These are phyloP conservation scores for Pagetopsis macropterus DNA, from an alignment of 2,797 vertebrate species.

Conservation along the genomic window DNA sequence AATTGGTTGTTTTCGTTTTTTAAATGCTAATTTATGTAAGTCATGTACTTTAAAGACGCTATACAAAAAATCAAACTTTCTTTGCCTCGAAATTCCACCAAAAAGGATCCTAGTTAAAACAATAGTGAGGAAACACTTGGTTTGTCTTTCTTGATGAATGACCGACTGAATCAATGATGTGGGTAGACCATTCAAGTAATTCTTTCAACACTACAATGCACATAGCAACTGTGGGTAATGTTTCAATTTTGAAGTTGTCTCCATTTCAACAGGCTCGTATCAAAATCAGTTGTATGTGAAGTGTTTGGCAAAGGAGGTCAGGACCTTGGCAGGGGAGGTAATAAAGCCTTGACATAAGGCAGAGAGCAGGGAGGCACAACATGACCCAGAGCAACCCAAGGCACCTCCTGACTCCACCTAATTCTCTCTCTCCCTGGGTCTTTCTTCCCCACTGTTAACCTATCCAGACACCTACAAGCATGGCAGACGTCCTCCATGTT, in stretches of 20 bases:
- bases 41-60: not conserved
- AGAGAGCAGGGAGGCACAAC: slow-evolving; percentile 71
- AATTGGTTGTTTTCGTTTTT: not conserved
- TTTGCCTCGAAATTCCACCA: not conserved
- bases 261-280: slow-evolving; percentile 25
- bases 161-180: not conserved
- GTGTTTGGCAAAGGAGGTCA: slow-evolving; percentile 47
- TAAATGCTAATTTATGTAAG: not conserved
- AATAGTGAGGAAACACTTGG: not conserved
- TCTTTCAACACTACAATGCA: slow-evolving; percentile 1
- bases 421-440: slow-evolving; percentile 69
- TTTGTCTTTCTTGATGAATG: not conserved
- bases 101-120: not conserved
- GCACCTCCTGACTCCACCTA: slow-evolving; percentile 65
- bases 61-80: not conserved
- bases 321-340: slow-evolving; percentile 73
- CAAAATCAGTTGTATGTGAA: slow-evolving; percentile 29
- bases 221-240: not conserved
- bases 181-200: slow-evolving; percentile 16
- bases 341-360: slow-evolving; percentile 77
- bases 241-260: not conserved
- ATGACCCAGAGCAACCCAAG: slow-evolving; percentile 53
- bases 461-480: slow-evolving; percentile 68
- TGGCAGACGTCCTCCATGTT: slow-evolving; percentile 67
- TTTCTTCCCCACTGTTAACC: slow-evolving; percentile 62